Conservation (phyloP, 2,888 invertebrate genomes). For the Xestia rhomboidea region DNA sequence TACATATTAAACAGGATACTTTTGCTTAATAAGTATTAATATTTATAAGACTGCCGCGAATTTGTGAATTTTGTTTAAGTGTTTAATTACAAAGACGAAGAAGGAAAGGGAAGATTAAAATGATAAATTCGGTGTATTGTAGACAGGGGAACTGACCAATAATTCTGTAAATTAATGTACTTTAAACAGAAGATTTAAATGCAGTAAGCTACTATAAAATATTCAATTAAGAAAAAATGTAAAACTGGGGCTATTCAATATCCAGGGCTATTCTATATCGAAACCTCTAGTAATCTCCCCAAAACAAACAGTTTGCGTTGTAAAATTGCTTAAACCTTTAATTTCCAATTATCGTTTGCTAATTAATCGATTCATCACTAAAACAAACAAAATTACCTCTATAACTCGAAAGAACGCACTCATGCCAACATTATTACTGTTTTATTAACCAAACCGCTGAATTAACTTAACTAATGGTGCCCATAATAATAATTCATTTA, state of each 20-base stretch:
- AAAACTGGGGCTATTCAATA: not conserved
- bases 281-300: not conserved
- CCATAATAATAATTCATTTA: conserved; percentile 42
- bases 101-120: conserved; percentile 47
- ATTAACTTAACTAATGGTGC: conserved; percentile 41
- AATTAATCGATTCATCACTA: conserved; percentile 36
- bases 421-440: conserved; percentile 35
- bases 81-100: conserved; percentile 59
- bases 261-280: not conserved
- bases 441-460: conserved; percentile 40
- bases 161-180: not conserved
- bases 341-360: not conserved
- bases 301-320: not conserved
- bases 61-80: conserved; percentile 60
- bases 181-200: not conserved
- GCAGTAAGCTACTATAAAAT: not conserved
- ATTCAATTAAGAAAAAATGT: not conserved
- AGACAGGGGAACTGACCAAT: not conserved
- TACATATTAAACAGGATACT: conserved; percentile 72
- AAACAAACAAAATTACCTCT: conserved; percentile 22
- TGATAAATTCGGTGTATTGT: conserved; percentile 36
- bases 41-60: conserved; percentile 66
- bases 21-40: conserved; percentile 70
- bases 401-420: conserved; percentile 35
- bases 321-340: conserved; percentile 1